phyloP scores from a whole-genome alignment of 2,113 vertebrate genomes.

The Agapornis roseicollis region DNA sequence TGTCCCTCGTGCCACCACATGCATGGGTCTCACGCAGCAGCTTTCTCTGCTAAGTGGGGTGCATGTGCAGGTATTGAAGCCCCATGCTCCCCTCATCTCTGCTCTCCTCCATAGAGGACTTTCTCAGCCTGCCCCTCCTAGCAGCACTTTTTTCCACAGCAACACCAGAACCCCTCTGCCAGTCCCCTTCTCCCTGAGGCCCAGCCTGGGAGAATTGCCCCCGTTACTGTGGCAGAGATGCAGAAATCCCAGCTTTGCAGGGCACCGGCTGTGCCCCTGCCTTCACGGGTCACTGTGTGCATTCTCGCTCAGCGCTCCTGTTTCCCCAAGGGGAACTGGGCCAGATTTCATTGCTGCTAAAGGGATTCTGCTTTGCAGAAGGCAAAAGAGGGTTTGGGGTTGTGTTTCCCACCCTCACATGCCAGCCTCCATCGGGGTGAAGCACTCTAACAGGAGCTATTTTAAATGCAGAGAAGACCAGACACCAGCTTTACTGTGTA shows the following conservation, averaged over 20 bases:
- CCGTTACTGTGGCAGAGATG: not conserved
- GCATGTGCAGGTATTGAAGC: not conserved
- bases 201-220: not conserved
- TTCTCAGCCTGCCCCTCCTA: not conserved
- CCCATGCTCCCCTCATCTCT: not conserved
- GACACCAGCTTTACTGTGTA: not conserved
- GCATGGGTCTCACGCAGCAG: not conserved
- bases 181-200: not conserved
- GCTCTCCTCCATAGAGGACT: not conserved
- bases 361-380: not conserved
- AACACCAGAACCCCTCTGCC: not conserved
- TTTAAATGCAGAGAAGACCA: not conserved
- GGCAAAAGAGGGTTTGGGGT: not conserved
- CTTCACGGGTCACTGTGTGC: not conserved
- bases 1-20: not conserved
- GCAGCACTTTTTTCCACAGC: not conserved
- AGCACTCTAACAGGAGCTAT: not conserved
- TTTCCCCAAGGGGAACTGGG: not conserved
- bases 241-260: not conserved
- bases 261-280: not conserved
- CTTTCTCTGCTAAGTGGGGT: accelerated
- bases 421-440: not conserved
- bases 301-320: not conserved
- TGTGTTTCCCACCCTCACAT: not conserved
- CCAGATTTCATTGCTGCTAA: not conserved